Percentiles rank a stretch among this genome's conserved stretches.
phyloP scores from a whole-genome alignment of 37 sponge, comb jelly and placozoan genomes.

The Chondrilla cf. caribensis region DNA sequence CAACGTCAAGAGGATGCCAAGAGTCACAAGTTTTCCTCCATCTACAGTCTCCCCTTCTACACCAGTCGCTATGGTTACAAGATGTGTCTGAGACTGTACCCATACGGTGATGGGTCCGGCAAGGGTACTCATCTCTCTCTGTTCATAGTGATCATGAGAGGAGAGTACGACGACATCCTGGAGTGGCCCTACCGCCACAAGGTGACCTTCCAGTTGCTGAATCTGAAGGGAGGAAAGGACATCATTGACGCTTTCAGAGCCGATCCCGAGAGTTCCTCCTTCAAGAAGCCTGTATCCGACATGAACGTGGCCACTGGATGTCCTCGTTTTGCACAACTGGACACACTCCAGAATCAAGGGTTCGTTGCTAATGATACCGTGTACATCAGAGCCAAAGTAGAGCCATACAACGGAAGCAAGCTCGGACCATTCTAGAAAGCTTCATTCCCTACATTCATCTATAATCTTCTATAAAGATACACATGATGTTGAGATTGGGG shows the following conservation, averaged over 20 bases:
- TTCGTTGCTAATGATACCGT: slow-evolving; percentile 67
- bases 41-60: slow-evolving; percentile 78
- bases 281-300: slow-evolving; percentile 68
- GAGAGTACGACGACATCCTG: slow-evolving; percentile 82
- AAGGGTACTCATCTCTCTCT: slow-evolving; percentile 69
- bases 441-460: no score
- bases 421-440: background rate
- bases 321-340: slow-evolving; percentile 54
- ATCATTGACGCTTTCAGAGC: slow-evolving; percentile 73
- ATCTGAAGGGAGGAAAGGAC: slow-evolving; percentile 52
- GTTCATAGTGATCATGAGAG: slow-evolving; percentile 74
- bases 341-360: slow-evolving; percentile 41
- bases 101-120: slow-evolving; percentile 76
- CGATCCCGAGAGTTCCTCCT: slow-evolving; percentile 72
- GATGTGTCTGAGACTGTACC: slow-evolving; percentile 81
- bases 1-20: slow-evolving; percentile 66
- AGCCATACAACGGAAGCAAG: slow-evolving; percentile 21
- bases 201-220: slow-evolving; percentile 73
- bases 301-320: slow-evolving; percentile 81
- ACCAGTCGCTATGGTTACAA: slow-evolving; percentile 80
- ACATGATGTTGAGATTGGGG: background rate
- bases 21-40: slow-evolving; percentile 68
- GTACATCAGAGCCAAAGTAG: slow-evolving; percentile 61
- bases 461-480: background rate
- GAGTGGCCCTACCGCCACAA: slow-evolving; percentile 76